Evolutionary conservation across 1,140 invertebrate genomes (phyloP).

Genomic region (Bombus confusus): DNA sequence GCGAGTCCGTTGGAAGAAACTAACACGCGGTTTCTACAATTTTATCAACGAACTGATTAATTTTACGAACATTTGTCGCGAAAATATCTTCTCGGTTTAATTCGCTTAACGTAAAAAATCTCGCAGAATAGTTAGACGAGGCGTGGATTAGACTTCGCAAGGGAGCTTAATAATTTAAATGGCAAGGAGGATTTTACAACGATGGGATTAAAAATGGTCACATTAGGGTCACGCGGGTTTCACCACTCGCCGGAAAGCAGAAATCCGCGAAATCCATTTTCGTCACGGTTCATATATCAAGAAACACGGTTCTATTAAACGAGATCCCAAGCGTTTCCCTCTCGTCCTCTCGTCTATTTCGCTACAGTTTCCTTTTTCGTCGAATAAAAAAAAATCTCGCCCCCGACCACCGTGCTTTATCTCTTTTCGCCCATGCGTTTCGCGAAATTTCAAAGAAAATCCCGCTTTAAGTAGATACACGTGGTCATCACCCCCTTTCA

Average conservation of each 20-base stretch:
- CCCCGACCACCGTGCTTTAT: background rate
- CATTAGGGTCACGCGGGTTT: background rate
- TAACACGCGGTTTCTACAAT: no score
- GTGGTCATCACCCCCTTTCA: background rate
- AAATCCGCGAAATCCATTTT: slow-evolving; percentile 8
- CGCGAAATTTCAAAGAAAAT: background rate
- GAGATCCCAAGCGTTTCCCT: background rate
- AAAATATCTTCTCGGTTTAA: no score
- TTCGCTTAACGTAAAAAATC: no score
- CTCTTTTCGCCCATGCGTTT: background rate
- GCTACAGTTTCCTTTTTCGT: background rate
- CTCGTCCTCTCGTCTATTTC: background rate
- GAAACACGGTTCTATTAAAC: slow-evolving; percentile 4
- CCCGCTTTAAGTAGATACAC: background rate
- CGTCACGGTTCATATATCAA: background rate
- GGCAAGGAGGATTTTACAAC: background rate
- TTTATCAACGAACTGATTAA: no score
- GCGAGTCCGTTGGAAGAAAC: no score
- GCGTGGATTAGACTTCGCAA: no score
- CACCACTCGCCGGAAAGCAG: background rate
- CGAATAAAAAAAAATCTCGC: background rate
- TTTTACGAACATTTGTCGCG: no score
- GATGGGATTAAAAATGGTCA: slow-evolving; percentile 1
- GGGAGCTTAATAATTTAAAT: background rate
- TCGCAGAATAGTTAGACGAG: no score